Conservation (phyloP, 1,140 invertebrate species). For the Eriocheir sinensis region DNA sequence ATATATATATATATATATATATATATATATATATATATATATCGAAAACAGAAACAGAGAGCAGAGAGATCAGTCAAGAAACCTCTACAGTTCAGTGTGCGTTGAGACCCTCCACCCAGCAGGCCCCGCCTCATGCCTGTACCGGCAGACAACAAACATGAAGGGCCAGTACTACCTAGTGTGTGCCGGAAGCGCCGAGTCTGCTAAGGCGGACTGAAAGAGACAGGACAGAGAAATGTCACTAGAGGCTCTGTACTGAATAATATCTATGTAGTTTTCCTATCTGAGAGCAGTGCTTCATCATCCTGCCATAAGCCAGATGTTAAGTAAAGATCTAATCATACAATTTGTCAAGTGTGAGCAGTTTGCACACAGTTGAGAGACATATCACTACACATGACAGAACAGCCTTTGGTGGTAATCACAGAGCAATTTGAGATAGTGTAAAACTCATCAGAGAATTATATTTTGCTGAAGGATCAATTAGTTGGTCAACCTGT, state of each 20-base stretch:
- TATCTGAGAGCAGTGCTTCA: background rate
- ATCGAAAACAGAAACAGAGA: too few relatives aligned
- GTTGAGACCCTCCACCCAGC: background rate
- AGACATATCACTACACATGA: background rate
- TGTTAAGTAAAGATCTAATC: background rate
- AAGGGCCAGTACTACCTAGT: constrained; percentile 66
- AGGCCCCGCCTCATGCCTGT: too few relatives aligned
- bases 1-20: too few relatives aligned
- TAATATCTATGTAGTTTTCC: background rate
- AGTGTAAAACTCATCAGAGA: background rate
- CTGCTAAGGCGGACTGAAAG: constrained; percentile 75
- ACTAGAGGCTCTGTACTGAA: constrained; percentile 46
- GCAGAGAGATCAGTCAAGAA: too few relatives aligned
- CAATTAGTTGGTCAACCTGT: too few relatives aligned
- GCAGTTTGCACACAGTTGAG: background rate
- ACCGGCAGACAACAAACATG: background rate
- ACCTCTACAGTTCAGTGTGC: too few relatives aligned
- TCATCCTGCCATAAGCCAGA: background rate
- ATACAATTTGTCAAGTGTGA: background rate
- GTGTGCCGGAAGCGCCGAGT: constrained; percentile 63
- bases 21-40: too few relatives aligned
- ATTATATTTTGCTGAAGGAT: background rate
- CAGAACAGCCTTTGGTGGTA: background rate
- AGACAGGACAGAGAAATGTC: constrained; percentile 66
- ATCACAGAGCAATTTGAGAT: too few relatives aligned